phyloP scores from a whole-genome alignment of 1,140 invertebrate species.

The Heterodera schachtii region DNA sequence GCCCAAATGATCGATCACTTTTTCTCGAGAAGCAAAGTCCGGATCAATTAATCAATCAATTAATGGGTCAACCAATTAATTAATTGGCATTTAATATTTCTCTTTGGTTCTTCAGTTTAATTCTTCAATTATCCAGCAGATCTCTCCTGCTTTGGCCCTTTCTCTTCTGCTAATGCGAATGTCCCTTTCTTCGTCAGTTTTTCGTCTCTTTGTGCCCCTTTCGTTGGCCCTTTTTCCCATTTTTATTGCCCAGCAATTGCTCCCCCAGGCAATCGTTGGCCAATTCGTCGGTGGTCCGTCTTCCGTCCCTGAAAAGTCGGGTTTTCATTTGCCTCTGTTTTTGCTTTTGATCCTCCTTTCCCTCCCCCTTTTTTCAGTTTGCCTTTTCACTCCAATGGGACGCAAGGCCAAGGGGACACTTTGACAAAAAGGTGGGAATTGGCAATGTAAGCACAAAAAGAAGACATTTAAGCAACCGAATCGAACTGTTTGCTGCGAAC shows the following conservation, averaged over 20 bases:
- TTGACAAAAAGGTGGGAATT: not conserved
- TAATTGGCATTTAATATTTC: too few relatives aligned
- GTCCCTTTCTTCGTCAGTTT: not conserved
- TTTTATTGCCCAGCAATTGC: not conserved
- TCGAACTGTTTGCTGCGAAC: not conserved
- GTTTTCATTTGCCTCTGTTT: too few relatives aligned
- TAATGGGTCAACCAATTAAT: too few relatives aligned
- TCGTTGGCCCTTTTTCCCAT: not conserved
- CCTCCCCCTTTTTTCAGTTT: too few relatives aligned
- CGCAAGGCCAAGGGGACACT: not conserved
- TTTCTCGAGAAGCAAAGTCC: not conserved
- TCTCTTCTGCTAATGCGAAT: not conserved
- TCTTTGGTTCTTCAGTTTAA: too few relatives aligned
- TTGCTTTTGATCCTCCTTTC: too few relatives aligned
- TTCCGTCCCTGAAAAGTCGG: not conserved
- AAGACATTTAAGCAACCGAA: not conserved
- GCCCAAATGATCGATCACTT: not conserved
- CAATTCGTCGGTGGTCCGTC: not conserved
- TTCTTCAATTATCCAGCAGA: too few relatives aligned
- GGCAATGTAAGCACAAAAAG: not conserved
- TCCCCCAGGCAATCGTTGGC: not conserved
- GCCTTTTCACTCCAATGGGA: too few relatives aligned
- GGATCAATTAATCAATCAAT: not conserved
- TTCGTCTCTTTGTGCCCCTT: not conserved
- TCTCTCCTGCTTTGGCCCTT: too few relatives aligned